Evolutionary conservation across 2,113 vertebrate species (phyloP).

Genomic region (Xenus cinereus): DNA sequence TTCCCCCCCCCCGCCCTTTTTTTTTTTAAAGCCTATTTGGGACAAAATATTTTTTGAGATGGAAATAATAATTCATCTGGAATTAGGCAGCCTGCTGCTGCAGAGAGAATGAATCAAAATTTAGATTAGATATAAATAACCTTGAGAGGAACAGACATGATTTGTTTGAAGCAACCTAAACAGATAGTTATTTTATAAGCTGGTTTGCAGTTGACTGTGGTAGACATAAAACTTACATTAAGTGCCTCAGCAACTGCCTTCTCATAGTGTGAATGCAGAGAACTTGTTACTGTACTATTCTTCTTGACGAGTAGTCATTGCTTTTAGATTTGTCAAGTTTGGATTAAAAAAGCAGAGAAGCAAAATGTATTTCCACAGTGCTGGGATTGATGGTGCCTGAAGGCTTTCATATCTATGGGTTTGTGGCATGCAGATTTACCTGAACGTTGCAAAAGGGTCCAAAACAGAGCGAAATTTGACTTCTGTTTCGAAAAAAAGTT

Average conservation of each 20-base stretch:
- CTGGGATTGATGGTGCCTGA: not conserved
- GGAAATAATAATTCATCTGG: not conserved
- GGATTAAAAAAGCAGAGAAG: not conserved
- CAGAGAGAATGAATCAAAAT: not conserved
- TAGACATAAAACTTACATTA: not conserved
- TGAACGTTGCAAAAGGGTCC: not conserved
- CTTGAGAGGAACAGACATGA: not conserved
- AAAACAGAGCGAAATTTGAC: not conserved
- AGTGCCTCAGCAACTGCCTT: not conserved
- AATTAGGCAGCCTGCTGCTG: not conserved
- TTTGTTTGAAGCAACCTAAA: not conserved
- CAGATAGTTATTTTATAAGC: not conserved
- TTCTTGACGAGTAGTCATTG: not conserved
- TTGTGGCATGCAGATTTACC: not conserved
- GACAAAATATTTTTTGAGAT: not conserved
- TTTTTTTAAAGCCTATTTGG: not conserved
- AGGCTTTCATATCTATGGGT: rapidly evolving
- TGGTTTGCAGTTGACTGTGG: not conserved
- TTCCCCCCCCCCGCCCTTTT: no score
- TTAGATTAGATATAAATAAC: not conserved
- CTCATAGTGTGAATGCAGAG: not conserved
- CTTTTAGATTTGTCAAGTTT: not conserved
- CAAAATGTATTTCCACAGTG: not conserved
- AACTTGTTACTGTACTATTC: not conserved
- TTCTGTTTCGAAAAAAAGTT: not conserved